Conservation (phyloP, 92 coral and sea anemone genomes). For the Zoanthus gigantus region DNA sequence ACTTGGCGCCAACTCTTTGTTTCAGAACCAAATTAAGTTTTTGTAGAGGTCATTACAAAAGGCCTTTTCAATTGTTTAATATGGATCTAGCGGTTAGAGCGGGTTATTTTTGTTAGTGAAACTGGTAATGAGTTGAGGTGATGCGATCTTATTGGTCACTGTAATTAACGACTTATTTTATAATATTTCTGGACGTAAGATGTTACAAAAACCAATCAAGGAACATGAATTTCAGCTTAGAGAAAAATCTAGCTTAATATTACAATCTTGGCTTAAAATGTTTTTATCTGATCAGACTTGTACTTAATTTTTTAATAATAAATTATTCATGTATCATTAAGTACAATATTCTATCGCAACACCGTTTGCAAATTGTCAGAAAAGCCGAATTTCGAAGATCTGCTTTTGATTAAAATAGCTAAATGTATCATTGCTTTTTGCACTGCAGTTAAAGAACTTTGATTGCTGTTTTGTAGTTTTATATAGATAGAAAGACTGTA, state of each 20-base stretch:
- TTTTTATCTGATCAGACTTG: constrained; percentile 36
- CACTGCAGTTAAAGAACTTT: not conserved
- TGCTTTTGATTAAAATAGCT: not conserved
- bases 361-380: not conserved
- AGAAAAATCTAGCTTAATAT: constrained; percentile 9
- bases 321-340: constrained; percentile 10
- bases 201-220: constrained; percentile 16
- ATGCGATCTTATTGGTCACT: constrained; percentile 29
- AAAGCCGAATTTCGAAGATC: not conserved
- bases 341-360: constrained; percentile 28
- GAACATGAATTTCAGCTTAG: not conserved
- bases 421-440: not conserved
- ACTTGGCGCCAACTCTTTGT: constrained; percentile 45
- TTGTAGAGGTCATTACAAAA: constrained; percentile 43
- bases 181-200: constrained; percentile 1
- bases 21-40: constrained; percentile 33
- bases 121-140: constrained; percentile 42
- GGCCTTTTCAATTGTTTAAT: constrained; percentile 47
- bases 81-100: constrained; percentile 45
- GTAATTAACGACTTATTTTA: constrained; percentile 16
- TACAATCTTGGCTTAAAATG: not conserved
- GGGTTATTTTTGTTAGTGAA: constrained; percentile 52
- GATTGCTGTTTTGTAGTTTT: not conserved
- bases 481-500: not conserved
- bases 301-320: constrained; percentile 26